Base-by-base conservation (phyloP, 2,113 vertebrate species). In the Datnioides undecimradiatus region DNA sequence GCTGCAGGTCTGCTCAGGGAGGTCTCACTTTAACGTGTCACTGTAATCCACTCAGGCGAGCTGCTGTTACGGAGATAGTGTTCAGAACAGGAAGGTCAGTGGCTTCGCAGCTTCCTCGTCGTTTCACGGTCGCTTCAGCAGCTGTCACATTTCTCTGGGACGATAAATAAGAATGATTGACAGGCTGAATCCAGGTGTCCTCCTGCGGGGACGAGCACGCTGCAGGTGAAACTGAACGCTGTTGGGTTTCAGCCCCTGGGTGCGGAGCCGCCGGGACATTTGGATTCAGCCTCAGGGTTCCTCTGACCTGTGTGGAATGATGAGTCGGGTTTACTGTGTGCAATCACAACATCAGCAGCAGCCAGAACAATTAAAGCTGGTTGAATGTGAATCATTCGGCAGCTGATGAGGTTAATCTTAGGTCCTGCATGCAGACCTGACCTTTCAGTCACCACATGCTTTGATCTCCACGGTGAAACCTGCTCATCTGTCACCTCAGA, bases 1-100 rank as follows among this genome's bases (percentile, higher is more conserved):
- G n/a, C n/a, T n/a, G n/a, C n/a, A n/a, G n/a, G n/a, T n/a, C 11
- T n/a, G 10, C 5, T 19, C n/a, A 27, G 13, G 19, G 21, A 25
- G 4, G 6, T 10, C 71, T 12, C 36, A 60, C 21, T 66, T 33
- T 54, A 74, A 69, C 40, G 0, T 73, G 57, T 80, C 7, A 1
- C 41, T 74, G 13, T 81, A 19, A 80, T 71, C 70, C 72, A 68
- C 67, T 72, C 57, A 88, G 86, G 84, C 1, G 4, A 55, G 13
- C 69, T 51, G 10, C 80, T 64, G 8, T 75, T 25, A 71, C 29
- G 13, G 68, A 12, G 64, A 79, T 62, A 87, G 57, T 43, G 48
- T 67, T 75, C 65, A 66, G 9, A 73, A 76, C 73, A 73, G 77
- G 55, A 87, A 88, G 89, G 87, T 90, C 52, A 82, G 84, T 88